Conservation (phyloP, 2,888 invertebrate genomes). For the Drosophila crucigera region DNA sequence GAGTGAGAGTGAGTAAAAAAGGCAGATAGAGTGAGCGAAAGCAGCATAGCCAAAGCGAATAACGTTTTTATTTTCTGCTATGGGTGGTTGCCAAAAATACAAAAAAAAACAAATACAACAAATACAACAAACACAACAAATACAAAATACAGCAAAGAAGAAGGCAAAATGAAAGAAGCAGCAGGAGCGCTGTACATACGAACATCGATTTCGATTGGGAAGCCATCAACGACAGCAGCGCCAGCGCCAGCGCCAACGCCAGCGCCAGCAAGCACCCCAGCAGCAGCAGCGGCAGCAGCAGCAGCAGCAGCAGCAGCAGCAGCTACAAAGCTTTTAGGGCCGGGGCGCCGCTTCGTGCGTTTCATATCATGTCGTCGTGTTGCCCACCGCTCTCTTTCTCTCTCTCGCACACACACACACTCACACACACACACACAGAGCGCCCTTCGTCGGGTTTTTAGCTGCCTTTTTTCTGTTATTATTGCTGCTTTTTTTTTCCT, state of each 20-base stretch:
- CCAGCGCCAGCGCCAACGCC: conserved; percentile 21
- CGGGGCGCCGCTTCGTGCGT: conserved; percentile 60
- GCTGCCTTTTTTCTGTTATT: conserved; percentile 31
- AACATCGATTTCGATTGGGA: conserved; percentile 85
- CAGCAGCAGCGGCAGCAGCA: conserved; percentile 18
- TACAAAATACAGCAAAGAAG: conserved; percentile 4
- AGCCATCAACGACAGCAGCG: conserved; percentile 82
- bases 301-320: conserved; percentile 20
- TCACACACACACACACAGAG: conserved; percentile 1
- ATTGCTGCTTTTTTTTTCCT: conserved; percentile 18
- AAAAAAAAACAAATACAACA: conserved; percentile 20
- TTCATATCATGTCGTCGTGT: conserved; percentile 55
- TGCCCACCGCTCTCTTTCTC: conserved; percentile 25
- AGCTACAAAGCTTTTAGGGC: conserved; percentile 38
- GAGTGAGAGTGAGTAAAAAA: conserved; percentile 8
- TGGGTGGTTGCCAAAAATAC: conserved; percentile 60
- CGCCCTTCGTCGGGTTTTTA: conserved; percentile 51
- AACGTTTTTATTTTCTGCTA: conserved; percentile 27
- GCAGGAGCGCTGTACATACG: conserved; percentile 66
- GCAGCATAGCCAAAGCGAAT: conserved; percentile 22
- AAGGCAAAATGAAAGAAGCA: conserved; percentile 18
- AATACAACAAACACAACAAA: conserved; percentile 15
- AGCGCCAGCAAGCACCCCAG: conserved; percentile 20
- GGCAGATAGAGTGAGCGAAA: conserved; percentile 32
- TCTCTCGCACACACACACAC: conserved; percentile 1